Base-by-base conservation (phyloP, 2,113 vertebrate genomes). In the Hipposideros armiger region DNA sequence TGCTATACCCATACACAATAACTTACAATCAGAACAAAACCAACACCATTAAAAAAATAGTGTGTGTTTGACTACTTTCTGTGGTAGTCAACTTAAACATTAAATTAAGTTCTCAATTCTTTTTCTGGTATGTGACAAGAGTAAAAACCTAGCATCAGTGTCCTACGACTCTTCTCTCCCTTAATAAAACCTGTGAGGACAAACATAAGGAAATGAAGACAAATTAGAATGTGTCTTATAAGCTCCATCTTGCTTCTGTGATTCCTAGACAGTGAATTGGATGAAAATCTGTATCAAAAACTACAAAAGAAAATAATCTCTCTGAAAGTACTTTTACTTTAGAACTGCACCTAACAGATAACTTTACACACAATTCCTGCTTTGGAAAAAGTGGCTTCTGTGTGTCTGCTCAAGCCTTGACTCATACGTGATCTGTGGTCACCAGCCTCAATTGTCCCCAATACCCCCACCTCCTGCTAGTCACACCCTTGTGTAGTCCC, bases 311-410 rank as follows among this genome's bases (percentile, higher is more conserved):
- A 98, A 99, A 99, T 98, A 99, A 99, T 40, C 97, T 99, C 81
- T 99, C 99, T 94, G 98, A 99, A 98, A 99, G 99, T 7, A 99
- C 98, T 95, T 99, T 99, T 96, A 98, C 99, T 96, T 98, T 97
- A 93, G 98, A 97, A 89, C 92, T 97, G 26, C 90, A 98, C 7
- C 96, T 98, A 24, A 92, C 87, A 45, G 98, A 99, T 80, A 97
- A 95, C 73, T 99, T 99, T 77, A 96, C 93, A 52, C 98, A 98
- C 98, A 99, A 99, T 95, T 98, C 98, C 13, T 97, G 97, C 89
- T 99, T 99, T 97, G 91, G 97, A 17, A 98, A 11, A 98, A 98
- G 16, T 99, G 99, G 99, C 99, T 99, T 97, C 47, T 47, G 47
- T 47, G 47, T 47, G 7, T 47, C 47, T 50, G 47, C 47, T 50